phyloP scores from a whole-genome alignment of 2,113 vertebrate genomes.

The Sapayoa aenigma region DNA sequence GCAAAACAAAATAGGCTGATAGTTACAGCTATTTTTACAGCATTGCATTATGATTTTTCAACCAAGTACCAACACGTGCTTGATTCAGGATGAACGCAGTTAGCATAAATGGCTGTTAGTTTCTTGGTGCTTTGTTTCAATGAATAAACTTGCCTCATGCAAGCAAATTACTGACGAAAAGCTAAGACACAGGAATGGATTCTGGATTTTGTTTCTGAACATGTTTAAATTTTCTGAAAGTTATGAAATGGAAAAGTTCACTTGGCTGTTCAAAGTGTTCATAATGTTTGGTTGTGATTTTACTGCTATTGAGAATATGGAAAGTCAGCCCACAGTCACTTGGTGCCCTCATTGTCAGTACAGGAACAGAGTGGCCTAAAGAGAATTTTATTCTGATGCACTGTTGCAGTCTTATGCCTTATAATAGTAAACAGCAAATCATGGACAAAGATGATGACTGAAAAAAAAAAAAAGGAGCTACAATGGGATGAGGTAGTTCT shows the following conservation, averaged over 20 bases:
- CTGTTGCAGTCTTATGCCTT: background rate
- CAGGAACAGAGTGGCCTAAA: background rate
- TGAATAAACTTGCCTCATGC: background rate
- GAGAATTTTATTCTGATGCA: background rate
- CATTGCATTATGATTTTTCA: background rate
- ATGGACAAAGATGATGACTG: background rate
- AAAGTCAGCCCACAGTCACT: background rate
- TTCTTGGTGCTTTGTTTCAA: background rate
- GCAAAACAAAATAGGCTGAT: background rate
- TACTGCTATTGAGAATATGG: background rate
- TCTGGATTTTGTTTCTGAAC: background rate
- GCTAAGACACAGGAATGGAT: background rate
- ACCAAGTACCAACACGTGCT: background rate
- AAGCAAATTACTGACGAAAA: background rate
- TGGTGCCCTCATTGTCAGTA: background rate
- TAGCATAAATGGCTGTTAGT: background rate
- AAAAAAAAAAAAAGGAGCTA: background rate
- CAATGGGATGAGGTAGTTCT: background rate
- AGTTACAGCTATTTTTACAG: background rate
- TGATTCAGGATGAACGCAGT: background rate
- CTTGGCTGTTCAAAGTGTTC: background rate
- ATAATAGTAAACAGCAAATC: background rate
- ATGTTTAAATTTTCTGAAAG: background rate
- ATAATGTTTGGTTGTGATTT: background rate
- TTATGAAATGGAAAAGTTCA: background rate